A percentile compares a stretch with the other conserved stretches of the same genome.
phyloP scores from a whole-genome alignment of 2,888 invertebrate species.

The Nomada ferruginata region DNA sequence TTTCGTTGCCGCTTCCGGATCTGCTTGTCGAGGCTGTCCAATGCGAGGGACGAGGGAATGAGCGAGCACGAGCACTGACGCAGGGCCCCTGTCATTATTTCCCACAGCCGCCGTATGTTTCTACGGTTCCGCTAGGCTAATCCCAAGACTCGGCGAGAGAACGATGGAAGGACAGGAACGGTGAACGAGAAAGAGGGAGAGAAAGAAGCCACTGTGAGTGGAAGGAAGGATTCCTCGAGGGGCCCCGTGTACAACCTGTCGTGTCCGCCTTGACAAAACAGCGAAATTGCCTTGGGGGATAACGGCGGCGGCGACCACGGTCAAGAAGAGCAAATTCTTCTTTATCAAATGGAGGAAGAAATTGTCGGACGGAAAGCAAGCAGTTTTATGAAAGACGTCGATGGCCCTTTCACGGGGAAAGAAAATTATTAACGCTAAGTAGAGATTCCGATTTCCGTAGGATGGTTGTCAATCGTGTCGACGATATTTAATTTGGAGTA shows the following conservation, averaged over 20 bases:
- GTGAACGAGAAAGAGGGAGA: slow-evolving; percentile 34
- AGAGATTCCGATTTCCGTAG: too few relatives aligned
- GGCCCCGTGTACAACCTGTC: slow-evolving; percentile 81
- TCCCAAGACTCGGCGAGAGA: slow-evolving; percentile 55
- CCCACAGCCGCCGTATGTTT: slow-evolving; percentile 82
- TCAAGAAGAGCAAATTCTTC: slow-evolving; percentile 61
- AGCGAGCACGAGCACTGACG: slow-evolving; percentile 53
- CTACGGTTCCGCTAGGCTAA: slow-evolving; percentile 79
- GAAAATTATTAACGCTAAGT: not conserved
- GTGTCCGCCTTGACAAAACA: slow-evolving; percentile 76
- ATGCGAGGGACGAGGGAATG: slow-evolving; percentile 49
- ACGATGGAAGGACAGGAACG: slow-evolving; percentile 39
- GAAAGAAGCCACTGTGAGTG: slow-evolving; percentile 51
- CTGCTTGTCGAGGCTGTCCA: slow-evolving; percentile 63
- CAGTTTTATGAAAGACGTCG: slow-evolving; percentile 27
- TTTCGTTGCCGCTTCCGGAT: slow-evolving; percentile 75
- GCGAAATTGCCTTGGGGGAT: slow-evolving; percentile 72
- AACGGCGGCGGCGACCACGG: slow-evolving; percentile 60
- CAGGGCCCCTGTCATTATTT: slow-evolving; percentile 81
- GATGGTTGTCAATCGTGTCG: too few relatives aligned
- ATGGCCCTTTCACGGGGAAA: slow-evolving; percentile 34
- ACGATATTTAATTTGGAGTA: too few relatives aligned
- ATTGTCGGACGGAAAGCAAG: slow-evolving; percentile 21
- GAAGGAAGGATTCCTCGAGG: slow-evolving; percentile 74
- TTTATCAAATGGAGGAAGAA: slow-evolving; percentile 54